A percentile compares a stretch with the other conserved stretches of the same genome.
Conservation (phyloP, 1,140 invertebrate species). For the Eufriesea mexicana region DNA sequence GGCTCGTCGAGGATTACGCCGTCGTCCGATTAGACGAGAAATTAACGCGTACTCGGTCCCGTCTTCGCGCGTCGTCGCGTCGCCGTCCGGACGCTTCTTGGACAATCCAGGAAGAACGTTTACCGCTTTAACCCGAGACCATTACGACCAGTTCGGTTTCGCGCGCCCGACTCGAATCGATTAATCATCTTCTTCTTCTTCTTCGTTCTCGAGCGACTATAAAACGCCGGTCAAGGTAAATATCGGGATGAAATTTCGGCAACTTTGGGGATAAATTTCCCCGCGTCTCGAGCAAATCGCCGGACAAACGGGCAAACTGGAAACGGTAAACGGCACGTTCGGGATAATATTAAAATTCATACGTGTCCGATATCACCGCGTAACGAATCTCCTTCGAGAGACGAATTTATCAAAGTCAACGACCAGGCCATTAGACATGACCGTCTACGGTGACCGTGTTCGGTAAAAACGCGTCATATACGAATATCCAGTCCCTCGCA, state of each 20-base stretch:
- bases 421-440: constrained; percentile 17
- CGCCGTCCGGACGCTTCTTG: neutral
- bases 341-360: constrained; percentile 41
- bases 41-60: neutral
- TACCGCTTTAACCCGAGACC: neutral
- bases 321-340: no score
- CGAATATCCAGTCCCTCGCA: constrained; percentile 15
- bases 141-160: neutral
- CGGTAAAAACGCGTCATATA: constrained; percentile 25
- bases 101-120: neutral
- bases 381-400: constrained; percentile 28
- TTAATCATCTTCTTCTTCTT: neutral
- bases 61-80: no score
- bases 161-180: neutral
- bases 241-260: neutral
- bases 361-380: neutral
- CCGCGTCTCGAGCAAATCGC: neutral
- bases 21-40: neutral
- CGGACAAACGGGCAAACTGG: neutral
- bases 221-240: neutral
- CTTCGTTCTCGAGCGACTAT: no score
- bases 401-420: constrained; percentile 47
- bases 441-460: neutral
- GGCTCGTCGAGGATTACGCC: neutral
- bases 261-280: neutral